A percentile compares a stretch with the other conserved stretches of the same genome.
Evolutionary conservation across 2,113 vertebrate species (phyloP).

Genomic region (Alouatta palliata): DNA sequence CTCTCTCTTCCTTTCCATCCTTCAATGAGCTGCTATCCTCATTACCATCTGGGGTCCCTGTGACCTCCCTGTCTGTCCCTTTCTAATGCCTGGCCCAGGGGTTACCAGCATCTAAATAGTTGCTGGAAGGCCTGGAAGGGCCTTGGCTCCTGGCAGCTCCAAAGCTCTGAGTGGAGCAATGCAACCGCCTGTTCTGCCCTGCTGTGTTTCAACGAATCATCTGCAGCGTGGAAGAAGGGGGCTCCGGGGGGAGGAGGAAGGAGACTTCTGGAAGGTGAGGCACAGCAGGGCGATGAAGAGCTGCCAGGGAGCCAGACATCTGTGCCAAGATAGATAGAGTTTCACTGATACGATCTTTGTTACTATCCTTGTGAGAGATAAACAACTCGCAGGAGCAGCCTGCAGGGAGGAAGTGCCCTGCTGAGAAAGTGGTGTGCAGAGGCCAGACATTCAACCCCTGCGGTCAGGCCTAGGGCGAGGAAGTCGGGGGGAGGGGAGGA

Average conservation of each 20-base stretch:
- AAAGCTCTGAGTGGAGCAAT: neutral
- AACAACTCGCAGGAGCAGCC: constrained; percentile 81
- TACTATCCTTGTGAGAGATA: constrained; percentile 87
- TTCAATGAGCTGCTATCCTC: neutral
- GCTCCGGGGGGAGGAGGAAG: neutral
- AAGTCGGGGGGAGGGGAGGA: constrained; percentile 54
- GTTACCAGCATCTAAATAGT: neutral
- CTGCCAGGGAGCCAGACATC: constrained; percentile 87
- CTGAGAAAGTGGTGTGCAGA: constrained; percentile 84
- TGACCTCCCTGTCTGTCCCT: neutral
- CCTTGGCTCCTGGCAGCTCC: neutral
- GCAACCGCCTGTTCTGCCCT: constrained; percentile 9
- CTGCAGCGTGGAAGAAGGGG: constrained; percentile 54
- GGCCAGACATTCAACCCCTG: constrained; percentile 82
- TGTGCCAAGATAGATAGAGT: constrained; percentile 90
- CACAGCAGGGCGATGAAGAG: constrained; percentile 85
- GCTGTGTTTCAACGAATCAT: constrained; percentile 69
- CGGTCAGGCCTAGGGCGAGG: constrained; percentile 80
- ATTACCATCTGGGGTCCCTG: neutral
- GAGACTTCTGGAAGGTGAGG: constrained; percentile 82
- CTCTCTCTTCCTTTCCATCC: neutral
- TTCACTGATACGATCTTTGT: constrained; percentile 88
- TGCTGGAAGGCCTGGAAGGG: neutral
- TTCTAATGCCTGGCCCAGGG: neutral
- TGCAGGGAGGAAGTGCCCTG: constrained; percentile 86